Conservation (phyloP, 2,888 invertebrate species). For the Coleophora flavipennella region DNA sequence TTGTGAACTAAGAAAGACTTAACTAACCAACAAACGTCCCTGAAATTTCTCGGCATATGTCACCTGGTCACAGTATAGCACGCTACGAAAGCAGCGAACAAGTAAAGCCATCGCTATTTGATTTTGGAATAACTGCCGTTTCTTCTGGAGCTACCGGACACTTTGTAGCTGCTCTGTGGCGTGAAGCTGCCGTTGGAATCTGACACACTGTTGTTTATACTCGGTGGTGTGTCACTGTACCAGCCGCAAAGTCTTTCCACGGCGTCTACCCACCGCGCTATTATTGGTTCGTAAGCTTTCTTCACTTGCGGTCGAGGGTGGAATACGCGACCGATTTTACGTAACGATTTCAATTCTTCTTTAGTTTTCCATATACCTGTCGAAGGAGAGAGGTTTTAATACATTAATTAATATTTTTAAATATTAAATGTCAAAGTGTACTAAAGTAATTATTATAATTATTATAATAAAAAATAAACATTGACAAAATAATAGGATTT, state of each 20-base stretch:
- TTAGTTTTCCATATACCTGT: slow-evolving; percentile 82
- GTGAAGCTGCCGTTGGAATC: slow-evolving; percentile 28
- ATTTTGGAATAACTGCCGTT: slow-evolving; percentile 31
- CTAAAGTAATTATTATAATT: too few species aligned
- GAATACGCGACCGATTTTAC: slow-evolving; percentile 76
- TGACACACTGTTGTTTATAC: slow-evolving; percentile 22
- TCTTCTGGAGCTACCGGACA: slow-evolving; percentile 18
- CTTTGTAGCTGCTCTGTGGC: slow-evolving; percentile 36
- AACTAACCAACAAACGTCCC: slow-evolving; percentile 12
- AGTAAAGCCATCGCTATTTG: slow-evolving; percentile 53
- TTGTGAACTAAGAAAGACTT: too few species aligned
- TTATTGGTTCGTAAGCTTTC: slow-evolving; percentile 39
- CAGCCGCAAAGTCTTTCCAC: slow-evolving; percentile 71
- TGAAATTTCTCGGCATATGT: slow-evolving; percentile 25
- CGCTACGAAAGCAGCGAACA: slow-evolving; percentile 35
- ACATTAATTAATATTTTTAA: too few species aligned
- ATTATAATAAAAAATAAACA: too few species aligned
- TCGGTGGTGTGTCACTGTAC: slow-evolving; percentile 42
- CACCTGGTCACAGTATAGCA: slow-evolving; percentile 43
- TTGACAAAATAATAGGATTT: too few species aligned
- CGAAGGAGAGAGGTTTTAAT: slow-evolving; percentile 10
- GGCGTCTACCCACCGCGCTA: slow-evolving; percentile 73
- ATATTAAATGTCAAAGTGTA: too few species aligned
- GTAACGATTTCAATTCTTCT: slow-evolving; percentile 75
- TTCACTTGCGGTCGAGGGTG: slow-evolving; percentile 51